phyloP scores from a whole-genome alignment of 2,888 invertebrate species.

The Noctua janthina region DNA sequence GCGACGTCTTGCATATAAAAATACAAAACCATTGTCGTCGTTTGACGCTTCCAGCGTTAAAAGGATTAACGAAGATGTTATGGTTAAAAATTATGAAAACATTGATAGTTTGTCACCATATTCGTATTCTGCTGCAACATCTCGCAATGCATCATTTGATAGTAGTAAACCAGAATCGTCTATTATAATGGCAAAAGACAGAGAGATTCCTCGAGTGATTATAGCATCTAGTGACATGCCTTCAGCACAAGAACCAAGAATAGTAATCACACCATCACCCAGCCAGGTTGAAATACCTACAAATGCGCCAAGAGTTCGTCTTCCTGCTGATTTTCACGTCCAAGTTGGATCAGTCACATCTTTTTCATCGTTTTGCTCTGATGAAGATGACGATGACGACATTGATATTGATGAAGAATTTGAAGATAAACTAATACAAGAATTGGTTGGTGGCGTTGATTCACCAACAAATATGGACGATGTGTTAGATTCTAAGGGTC shows the following conservation, averaged over 20 bases:
- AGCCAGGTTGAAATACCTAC: slow-evolving; percentile 79
- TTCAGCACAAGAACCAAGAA: slow-evolving; percentile 90
- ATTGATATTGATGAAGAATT: slow-evolving; percentile 79
- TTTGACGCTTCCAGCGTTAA: slow-evolving; percentile 78
- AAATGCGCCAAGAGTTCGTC: slow-evolving; percentile 88
- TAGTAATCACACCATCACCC: slow-evolving; percentile 91
- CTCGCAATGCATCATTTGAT: slow-evolving; percentile 76
- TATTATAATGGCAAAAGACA: slow-evolving; percentile 71
- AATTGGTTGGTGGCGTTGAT: slow-evolving; percentile 86
- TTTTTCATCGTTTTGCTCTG: slow-evolving; percentile 84
- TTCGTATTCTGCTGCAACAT: slow-evolving; percentile 44
- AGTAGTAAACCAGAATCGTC: slow-evolving; percentile 67
- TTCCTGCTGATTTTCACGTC: slow-evolving; percentile 87
- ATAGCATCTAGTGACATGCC: slow-evolving; percentile 87
- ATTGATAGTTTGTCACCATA: slow-evolving; percentile 78
- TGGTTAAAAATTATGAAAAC: slow-evolving; percentile 82
- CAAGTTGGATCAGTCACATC: slow-evolving; percentile 81
- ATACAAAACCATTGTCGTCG: slow-evolving; percentile 83
- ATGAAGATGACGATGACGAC: slow-evolving; percentile 80
- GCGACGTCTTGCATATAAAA: slow-evolving; percentile 87
- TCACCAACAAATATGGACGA: slow-evolving; percentile 82
- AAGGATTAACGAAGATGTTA: slow-evolving; percentile 73
- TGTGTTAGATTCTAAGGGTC: slow-evolving; percentile 85
- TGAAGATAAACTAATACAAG: slow-evolving; percentile 86
- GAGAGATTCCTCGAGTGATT: slow-evolving; percentile 87